Conservation (phyloP, 2,113 vertebrate genomes). For the Caloenas nicobarica region DNA sequence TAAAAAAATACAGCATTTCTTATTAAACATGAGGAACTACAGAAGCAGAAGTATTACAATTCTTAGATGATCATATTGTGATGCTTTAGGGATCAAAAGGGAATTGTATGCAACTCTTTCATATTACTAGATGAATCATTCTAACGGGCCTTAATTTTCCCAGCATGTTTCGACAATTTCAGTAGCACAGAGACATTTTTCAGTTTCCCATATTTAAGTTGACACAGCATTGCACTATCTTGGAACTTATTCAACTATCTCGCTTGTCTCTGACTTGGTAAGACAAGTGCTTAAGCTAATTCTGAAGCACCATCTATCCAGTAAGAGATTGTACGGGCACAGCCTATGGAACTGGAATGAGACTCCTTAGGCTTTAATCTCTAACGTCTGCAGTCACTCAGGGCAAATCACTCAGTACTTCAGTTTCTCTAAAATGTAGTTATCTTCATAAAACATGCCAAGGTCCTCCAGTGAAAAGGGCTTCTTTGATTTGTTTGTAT, state of each 20-base stretch:
- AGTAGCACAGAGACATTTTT: background rate
- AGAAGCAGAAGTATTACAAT: background rate
- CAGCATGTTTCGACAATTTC: background rate
- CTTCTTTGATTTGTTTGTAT: background rate
- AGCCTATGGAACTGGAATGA: background rate
- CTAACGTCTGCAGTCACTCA: background rate
- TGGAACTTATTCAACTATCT: background rate
- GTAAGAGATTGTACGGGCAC: background rate
- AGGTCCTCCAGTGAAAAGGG: background rate
- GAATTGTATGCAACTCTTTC: background rate
- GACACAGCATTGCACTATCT: background rate
- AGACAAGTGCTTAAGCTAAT: background rate
- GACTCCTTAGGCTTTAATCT: background rate
- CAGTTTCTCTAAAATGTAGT: background rate
- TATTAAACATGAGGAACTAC: background rate
- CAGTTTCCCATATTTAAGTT: background rate
- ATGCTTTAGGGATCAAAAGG: background rate
- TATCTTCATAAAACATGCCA: background rate
- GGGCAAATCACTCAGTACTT: background rate
- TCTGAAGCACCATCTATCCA: background rate
- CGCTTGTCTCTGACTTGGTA: background rate
- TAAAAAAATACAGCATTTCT: background rate
- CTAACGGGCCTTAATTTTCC: background rate
- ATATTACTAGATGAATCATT: background rate
- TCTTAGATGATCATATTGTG: background rate